phyloP scores from a whole-genome alignment of 2,113 vertebrate species.

The Lepus europaeus region DNA sequence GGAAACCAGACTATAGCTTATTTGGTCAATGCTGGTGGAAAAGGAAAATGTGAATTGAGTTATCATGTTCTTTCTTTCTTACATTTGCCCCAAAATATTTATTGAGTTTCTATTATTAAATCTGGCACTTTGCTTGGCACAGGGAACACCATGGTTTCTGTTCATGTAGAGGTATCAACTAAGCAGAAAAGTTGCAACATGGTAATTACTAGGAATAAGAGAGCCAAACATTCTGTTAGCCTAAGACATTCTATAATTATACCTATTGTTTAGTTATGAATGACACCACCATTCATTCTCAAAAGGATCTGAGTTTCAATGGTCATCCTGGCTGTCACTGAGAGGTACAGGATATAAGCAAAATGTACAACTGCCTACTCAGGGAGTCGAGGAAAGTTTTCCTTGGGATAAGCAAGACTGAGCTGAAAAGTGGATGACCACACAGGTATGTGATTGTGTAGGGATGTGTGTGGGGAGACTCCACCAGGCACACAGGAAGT shows the following conservation, averaged over 20 bases:
- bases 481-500: background rate
- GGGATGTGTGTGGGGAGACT: background rate
- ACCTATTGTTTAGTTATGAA: background rate
- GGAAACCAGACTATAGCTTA: slow-evolving; percentile 23
- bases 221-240: background rate
- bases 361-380: background rate
- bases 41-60: slow-evolving; percentile 52
- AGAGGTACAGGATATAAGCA: background rate
- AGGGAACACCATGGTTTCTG: background rate
- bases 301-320: background rate
- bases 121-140: background rate
- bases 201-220: background rate
- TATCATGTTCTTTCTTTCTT: slow-evolving; percentile 46
- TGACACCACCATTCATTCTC: background rate
- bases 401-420: background rate
- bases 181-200: background rate
- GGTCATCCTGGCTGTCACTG: background rate
- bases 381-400: background rate
- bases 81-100: background rate
- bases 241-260: background rate
- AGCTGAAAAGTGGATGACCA: background rate
- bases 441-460: background rate
- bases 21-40: background rate
- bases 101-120: slow-evolving; percentile 11
- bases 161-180: background rate